A percentile compares a stretch with the other conserved stretches of the same genome.
These are phyloP conservation scores for Tachina fera DNA, from an alignment of 2,888 invertebrate species.

Conservation along the genomic window DNA sequence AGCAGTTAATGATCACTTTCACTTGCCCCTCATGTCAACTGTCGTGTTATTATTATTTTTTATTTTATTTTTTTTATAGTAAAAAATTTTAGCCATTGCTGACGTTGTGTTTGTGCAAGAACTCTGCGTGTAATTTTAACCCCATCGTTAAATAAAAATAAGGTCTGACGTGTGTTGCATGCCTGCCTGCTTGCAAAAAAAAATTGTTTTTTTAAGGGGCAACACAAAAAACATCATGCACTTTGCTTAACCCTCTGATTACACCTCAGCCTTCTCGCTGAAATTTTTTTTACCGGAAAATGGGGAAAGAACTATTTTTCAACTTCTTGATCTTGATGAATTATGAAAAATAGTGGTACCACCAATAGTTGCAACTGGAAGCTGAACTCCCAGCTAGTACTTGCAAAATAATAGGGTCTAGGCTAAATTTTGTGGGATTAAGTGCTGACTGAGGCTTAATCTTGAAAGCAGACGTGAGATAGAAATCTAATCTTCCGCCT, in stretches of 20 bases:
- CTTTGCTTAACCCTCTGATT: constrained; percentile 36
- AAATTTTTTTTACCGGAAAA: too few relatives aligned
- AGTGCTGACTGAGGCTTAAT: too few relatives aligned
- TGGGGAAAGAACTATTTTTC: too few relatives aligned
- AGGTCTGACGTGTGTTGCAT: constrained; percentile 53
- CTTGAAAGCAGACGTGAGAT: too few relatives aligned
- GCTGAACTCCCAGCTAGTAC: too few relatives aligned
- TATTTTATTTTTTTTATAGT: neutral
- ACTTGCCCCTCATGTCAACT: constrained; percentile 38
- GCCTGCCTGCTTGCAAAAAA: constrained; percentile 28
- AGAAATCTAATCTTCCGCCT: too few relatives aligned
- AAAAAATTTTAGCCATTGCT: neutral
- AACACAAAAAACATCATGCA: constrained; percentile 16
- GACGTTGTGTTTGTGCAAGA: neutral
- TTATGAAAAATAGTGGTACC: too few relatives aligned
- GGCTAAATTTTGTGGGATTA: too few relatives aligned
- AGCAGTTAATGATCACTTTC: constrained; percentile 61
- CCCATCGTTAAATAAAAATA: constrained; percentile 24
- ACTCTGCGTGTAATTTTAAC: constrained; percentile 30
- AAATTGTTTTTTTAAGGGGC: neutral
- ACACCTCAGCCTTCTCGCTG: neutral
- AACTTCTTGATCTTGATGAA: too few relatives aligned
- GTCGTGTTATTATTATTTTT: too few relatives aligned
- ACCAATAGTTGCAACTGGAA: too few relatives aligned
- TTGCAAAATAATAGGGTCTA: too few relatives aligned